Evolutionary conservation across 1,140 invertebrate species (phyloP).

Genomic region (Dinothrombium tinctorium): DNA sequence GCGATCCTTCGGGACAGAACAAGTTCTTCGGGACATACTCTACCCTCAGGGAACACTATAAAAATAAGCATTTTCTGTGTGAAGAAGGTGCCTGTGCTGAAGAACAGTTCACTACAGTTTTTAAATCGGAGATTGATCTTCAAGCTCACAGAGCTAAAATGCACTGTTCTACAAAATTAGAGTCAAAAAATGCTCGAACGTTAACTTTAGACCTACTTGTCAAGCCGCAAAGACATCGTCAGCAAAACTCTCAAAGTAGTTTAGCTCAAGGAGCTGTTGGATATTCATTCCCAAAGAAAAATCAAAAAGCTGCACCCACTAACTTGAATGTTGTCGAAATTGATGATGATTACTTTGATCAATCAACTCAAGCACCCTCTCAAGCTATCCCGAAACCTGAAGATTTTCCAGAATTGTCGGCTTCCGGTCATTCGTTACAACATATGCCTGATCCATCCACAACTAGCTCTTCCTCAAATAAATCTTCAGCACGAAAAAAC

Average conservation of each 20-base stretch:
- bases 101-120: slow-evolving; percentile 66
- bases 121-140: slow-evolving; percentile 69
- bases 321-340: background rate
- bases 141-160: slow-evolving; percentile 57
- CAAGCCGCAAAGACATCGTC: slow-evolving; percentile 25
- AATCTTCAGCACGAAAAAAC: background rate
- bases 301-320: background rate
- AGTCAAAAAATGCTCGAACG: slow-evolving; percentile 57
- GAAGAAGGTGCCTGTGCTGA: slow-evolving; percentile 65
- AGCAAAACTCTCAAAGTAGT: background rate
- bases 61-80: slow-evolving; percentile 61
- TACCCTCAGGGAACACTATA: slow-evolving; percentile 57
- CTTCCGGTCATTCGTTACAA: background rate
- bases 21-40: slow-evolving; percentile 41
- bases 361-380: background rate
- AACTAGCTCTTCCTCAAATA: background rate
- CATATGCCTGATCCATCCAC: background rate
- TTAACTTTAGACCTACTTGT: slow-evolving; percentile 68
- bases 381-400: slow-evolving; percentile 6
- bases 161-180: slow-evolving; percentile 59
- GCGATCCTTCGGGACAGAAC: slow-evolving; percentile 62
- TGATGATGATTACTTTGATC: background rate
- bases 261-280: background rate
- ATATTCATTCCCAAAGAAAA: background rate
- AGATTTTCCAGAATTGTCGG: slow-evolving; percentile 19